These are phyloP conservation scores for Dynastes grantii DNA, from an alignment of 2,888 invertebrate species.

Conservation along the genomic window DNA sequence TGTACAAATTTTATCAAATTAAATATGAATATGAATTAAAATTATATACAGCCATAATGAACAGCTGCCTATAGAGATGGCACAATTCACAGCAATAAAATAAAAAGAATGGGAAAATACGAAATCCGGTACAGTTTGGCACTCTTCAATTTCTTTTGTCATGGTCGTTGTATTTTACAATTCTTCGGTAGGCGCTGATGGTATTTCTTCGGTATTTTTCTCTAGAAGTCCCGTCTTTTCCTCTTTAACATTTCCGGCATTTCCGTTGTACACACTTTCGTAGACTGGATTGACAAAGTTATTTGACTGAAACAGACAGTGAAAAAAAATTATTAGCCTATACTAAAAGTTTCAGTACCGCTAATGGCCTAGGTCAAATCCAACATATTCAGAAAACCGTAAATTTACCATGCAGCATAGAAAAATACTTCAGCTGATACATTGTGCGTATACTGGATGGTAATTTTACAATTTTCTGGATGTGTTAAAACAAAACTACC, in stretches of 20 bases:
- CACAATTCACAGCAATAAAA: slow-evolving; percentile 70
- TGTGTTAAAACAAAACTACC: too few species aligned
- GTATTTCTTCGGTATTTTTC: slow-evolving; percentile 71
- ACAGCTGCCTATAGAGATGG: slow-evolving; percentile 63
- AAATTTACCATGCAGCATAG: too few species aligned
- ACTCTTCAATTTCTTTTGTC: slow-evolving; percentile 10
- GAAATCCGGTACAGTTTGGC: slow-evolving; percentile 45
- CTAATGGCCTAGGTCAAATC: too few species aligned
- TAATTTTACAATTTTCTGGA: too few species aligned
- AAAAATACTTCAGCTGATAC: too few species aligned
- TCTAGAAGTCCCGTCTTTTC: slow-evolving; percentile 74
- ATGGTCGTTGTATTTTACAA: slow-evolving; percentile 33
- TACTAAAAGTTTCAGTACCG: too few species aligned
- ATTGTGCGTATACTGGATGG: too few species aligned
- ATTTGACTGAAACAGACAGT: slow-evolving; percentile 71
- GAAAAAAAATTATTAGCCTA: too few species aligned
- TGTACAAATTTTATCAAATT: slow-evolving; percentile 12
- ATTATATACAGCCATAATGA: slow-evolving; percentile 38
- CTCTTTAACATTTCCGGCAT: slow-evolving; percentile 69
- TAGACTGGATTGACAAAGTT: slow-evolving; percentile 92
- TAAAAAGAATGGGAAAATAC: slow-evolving; percentile 53
- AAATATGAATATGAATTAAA: slow-evolving; percentile 16
- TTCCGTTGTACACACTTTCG: slow-evolving; percentile 82
- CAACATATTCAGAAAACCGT: too few species aligned
- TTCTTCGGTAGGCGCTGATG: slow-evolving; percentile 60